phyloP scores from a whole-genome alignment of 1,140 invertebrate genomes.

The Argopecten irradians region DNA sequence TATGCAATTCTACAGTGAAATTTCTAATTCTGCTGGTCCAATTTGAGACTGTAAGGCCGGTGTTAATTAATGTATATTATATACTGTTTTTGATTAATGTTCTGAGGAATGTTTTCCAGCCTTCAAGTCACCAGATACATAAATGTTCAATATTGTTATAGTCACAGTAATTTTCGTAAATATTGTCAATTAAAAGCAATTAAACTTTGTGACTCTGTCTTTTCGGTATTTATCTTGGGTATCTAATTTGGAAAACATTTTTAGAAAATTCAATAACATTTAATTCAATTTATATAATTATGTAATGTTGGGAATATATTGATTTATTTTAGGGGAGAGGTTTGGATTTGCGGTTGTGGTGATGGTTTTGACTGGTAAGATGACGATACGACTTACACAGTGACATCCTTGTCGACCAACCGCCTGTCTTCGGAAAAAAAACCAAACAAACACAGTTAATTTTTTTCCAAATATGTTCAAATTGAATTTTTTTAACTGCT shows the following conservation, averaged over 20 bases:
- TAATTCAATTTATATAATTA: slow-evolving; percentile 20
- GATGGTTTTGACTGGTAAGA: background rate
- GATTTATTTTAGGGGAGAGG: background rate
- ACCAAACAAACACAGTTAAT: too few relatives aligned
- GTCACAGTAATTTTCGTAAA: background rate
- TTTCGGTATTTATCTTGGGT: slow-evolving; percentile 8
- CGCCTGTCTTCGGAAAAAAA: background rate
- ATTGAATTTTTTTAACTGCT: background rate
- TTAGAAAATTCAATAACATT: slow-evolving; percentile 23
- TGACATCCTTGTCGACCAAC: background rate
- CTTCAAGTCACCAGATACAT: slow-evolving; percentile 9
- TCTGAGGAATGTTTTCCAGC: background rate
- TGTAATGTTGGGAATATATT: slow-evolving; percentile 23
- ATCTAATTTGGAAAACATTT: slow-evolving; percentile 23
- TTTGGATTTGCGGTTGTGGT: slow-evolving; percentile 20
- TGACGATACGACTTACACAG: background rate
- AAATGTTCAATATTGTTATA: slow-evolving; percentile 9
- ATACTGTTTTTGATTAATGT: background rate
- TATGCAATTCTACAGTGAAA: background rate
- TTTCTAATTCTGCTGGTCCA: background rate
- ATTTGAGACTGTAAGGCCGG: background rate
- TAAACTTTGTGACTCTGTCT: slow-evolving; percentile 1
- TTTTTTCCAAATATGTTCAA: background rate
- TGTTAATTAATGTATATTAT: background rate
- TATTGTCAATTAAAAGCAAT: slow-evolving; percentile 12